Base-by-base conservation (phyloP, 37 sponge, comb jelly and placozoan genomes). In the Ianthella basta region DNA sequence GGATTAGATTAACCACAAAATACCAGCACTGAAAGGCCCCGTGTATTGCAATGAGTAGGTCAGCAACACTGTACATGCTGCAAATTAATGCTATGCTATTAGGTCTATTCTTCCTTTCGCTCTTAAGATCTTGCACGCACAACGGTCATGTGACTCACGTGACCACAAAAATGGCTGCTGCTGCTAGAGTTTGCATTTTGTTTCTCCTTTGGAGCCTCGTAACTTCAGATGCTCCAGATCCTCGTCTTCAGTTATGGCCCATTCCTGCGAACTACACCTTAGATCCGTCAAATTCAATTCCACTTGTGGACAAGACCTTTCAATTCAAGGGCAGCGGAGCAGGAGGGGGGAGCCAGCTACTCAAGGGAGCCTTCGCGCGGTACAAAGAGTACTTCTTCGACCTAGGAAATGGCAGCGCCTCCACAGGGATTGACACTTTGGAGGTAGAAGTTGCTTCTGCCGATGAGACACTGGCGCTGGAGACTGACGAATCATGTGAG, bases 401-500 rank as follows among this genome's bases (percentile, higher is more conserved):
- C 54, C 78, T 40, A 36, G 78, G 78, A 41, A 19, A 41, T 18
- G 78, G 54, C 2, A 75, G 54, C 24, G 21, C 54, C 15, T 24
- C 44, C 24, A 29, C 37, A 36, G 82, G 33, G 2, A 56, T 92
- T 25, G 20, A 56, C 20, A 55, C 4, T 4, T 68, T 93, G 64
- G 64, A 25, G 29, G 90, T 93, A 39, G 41, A 53, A 27, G 93
- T 89, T 29, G 50, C 4, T 19, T 72, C 67, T 15, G 56, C 33
- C n/a, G 78, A 87, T 38, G 87, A 89, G 50, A 84, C 82, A 0
- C 63, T 89, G 77, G 72, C 38, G 0, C 85, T 78, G 37, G 80
- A 80, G 66, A 93, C 93, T 0, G 80, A 87, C 38, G 90, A 93
- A 40, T 75, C 85, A 14, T 93, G 93, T 93, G 77, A 65, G 93